A percentile compares a stretch with the other conserved stretches of the same genome.
Evolutionary conservation across 2,797 vertebrate genomes (phyloP).

Genomic region (Falco peregrinus): DNA sequence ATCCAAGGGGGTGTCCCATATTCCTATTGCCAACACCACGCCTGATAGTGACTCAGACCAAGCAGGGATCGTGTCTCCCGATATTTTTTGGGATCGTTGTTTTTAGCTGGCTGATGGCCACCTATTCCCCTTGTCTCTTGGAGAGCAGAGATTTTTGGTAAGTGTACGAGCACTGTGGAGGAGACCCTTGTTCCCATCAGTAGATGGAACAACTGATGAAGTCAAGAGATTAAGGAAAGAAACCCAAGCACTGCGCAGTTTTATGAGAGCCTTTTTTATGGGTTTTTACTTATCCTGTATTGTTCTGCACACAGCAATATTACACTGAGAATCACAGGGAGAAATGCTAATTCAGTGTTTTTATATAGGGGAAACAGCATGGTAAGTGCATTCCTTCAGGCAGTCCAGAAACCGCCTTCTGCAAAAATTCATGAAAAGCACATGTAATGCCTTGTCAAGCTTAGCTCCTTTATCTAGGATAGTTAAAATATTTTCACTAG

Average conservation of each 20-base stretch:
- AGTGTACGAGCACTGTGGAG: background rate
- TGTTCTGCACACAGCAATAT: background rate
- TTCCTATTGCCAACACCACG: background rate
- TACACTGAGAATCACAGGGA: background rate
- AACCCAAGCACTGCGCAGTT: background rate
- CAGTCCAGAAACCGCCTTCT: slow-evolving; percentile 3
- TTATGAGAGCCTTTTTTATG: background rate
- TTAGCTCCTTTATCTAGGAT: background rate
- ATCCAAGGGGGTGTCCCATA: background rate
- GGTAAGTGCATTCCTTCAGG: slow-evolving; percentile 32
- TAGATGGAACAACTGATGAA: background rate
- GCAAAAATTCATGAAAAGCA: background rate
- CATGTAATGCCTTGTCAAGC: background rate
- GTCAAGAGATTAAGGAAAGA: background rate
- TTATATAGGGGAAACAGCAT: background rate
- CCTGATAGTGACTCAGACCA: rapidly evolving
- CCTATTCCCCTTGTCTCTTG: background rate
- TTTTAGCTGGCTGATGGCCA: background rate
- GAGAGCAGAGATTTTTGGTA: background rate
- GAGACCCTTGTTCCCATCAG: background rate
- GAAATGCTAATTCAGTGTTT: slow-evolving; percentile 15
- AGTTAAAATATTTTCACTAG: background rate
- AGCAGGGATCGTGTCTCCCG: background rate
- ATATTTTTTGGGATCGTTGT: rapidly evolving
- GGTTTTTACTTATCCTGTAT: background rate